Percentiles rank a stretch among this genome's conserved stretches.
phyloP scores from a whole-genome alignment of 2,797 vertebrate genomes.

The Loriculus beryllinus region DNA sequence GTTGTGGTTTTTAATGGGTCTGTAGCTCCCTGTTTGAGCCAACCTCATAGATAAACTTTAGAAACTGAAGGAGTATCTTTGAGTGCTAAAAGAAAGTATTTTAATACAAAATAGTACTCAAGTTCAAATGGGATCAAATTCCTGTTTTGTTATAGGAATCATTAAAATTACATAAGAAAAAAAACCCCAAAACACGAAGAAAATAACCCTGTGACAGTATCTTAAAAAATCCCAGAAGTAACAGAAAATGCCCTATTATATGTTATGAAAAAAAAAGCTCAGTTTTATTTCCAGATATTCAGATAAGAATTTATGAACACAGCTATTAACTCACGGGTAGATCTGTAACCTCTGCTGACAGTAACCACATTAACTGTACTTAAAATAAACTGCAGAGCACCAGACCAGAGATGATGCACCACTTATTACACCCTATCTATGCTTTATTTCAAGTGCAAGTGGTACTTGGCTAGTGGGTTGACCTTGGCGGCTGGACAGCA shows the following conservation, averaged over 20 bases:
- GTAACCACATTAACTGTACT: not conserved
- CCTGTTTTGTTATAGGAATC: not conserved
- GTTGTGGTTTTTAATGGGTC: not conserved
- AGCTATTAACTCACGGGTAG: not conserved
- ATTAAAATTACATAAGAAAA: not conserved
- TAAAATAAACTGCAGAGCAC: not conserved
- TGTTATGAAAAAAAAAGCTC: not conserved
- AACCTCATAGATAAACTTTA: not conserved
- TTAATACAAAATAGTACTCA: not conserved
- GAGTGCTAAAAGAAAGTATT: not conserved
- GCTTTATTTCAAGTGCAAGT: not conserved
- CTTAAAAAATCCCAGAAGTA: not conserved
- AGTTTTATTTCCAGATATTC: not conserved
- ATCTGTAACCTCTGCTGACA: not conserved
- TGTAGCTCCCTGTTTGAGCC: not conserved
- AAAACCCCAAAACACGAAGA: not conserved
- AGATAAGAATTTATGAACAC: not conserved
- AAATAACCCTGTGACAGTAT: not conserved
- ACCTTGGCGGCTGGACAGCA: not conserved
- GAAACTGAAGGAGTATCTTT: not conserved
- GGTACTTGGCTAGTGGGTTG: not conserved
- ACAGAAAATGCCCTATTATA: not conserved
- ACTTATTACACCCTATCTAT: not conserved
- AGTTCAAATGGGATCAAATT: not conserved
- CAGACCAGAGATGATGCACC: not conserved